A percentile compares a stretch with the other conserved stretches of the same genome.
Conservation (phyloP, 2,797 vertebrate species). For the Enteromius paludinosus region DNA sequence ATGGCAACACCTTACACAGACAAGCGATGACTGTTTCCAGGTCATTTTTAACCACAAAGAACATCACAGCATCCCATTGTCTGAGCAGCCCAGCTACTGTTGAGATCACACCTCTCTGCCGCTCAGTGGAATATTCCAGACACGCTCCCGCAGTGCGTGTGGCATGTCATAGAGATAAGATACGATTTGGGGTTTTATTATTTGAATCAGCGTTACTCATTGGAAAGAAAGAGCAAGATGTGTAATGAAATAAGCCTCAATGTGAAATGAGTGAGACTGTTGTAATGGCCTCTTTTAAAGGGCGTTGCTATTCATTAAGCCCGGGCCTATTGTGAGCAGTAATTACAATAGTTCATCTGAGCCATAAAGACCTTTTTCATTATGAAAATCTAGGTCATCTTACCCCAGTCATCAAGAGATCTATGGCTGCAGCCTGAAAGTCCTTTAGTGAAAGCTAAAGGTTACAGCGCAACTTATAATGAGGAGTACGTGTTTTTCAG, state of each 20-base stretch:
- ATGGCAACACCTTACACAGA: neutral
- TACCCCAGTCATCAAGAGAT: slow-evolving; percentile 48
- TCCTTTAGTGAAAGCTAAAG: slow-evolving; percentile 44
- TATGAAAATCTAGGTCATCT: slow-evolving; percentile 54
- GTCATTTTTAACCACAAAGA: neutral
- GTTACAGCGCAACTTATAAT: slow-evolving; percentile 35
- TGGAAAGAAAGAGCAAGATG: slow-evolving; percentile 46
- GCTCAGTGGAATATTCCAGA: slow-evolving; percentile 5
- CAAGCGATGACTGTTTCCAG: neutral
- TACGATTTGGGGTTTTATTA: slow-evolving; percentile 36
- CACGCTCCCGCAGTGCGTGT: neutral
- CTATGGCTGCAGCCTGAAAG: slow-evolving; percentile 34
- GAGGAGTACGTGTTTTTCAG: slow-evolving; percentile 10
- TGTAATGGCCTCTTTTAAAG: slow-evolving; percentile 58
- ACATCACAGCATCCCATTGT: neutral
- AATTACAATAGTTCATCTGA: slow-evolving; percentile 60
- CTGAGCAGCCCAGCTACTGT: neutral
- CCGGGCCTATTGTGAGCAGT: slow-evolving; percentile 50
- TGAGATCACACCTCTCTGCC: neutral
- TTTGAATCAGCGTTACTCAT: slow-evolving; percentile 41
- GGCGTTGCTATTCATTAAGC: slow-evolving; percentile 59
- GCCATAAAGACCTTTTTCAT: slow-evolving; percentile 58
- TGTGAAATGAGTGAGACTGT: slow-evolving; percentile 49
- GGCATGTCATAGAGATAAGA: slow-evolving; percentile 19
- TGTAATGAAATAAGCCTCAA: slow-evolving; percentile 54